Evolutionary conservation across 2,797 vertebrate genomes (phyloP), one percentile per base, ranked within the genome.

Genomic region (Alosa sapidissima): DNA sequence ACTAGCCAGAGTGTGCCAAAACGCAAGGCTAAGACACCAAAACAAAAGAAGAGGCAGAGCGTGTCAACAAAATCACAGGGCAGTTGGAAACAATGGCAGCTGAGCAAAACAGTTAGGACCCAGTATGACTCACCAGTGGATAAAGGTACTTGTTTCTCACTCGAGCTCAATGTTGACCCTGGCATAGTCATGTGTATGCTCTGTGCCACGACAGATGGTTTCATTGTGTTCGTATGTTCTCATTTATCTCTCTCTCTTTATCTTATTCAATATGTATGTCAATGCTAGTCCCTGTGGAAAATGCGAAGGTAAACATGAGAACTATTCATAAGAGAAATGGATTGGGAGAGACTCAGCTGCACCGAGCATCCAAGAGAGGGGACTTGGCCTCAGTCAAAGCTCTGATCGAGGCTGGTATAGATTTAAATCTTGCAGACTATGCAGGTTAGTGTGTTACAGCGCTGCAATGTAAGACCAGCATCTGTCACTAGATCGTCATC

Each of bases 401-500:
- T 11, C 92, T 98, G 0, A 92, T 97, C 91, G 89, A 93, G 60
- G 94, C 93, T 88, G 97, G 96, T 88, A 90, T 95, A 86, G 84
- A 90, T 86, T 90, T 98, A 82, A 96, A 98, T 92, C 82, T 91
- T 11, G 89, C 92, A 89, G 96, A 98, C 88, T 85, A 96, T 86
- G 94, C 96, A 96, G 97, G 97, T 98, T 87, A 0, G 72, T 60
- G 4, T n/a, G 28, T 16, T 62, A 33, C 24, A 75, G 11, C 24
- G 5, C 6, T 19, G 14, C 10, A 60, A 21, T 28, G 3, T 48
- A 1, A 45, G 36, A 7, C 24, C 5, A 21, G 55, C 16, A 5
- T 58, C 16, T 58, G 16, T 7, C 1, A 51, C 11, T 51, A 9
- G 11, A 51, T 51, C 24, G 60, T 28, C 60, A 65, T 65, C n/a